Evolutionary conservation across 1,140 invertebrate genomes (phyloP).

Genomic region (Neoseiulus cucumeris): DNA sequence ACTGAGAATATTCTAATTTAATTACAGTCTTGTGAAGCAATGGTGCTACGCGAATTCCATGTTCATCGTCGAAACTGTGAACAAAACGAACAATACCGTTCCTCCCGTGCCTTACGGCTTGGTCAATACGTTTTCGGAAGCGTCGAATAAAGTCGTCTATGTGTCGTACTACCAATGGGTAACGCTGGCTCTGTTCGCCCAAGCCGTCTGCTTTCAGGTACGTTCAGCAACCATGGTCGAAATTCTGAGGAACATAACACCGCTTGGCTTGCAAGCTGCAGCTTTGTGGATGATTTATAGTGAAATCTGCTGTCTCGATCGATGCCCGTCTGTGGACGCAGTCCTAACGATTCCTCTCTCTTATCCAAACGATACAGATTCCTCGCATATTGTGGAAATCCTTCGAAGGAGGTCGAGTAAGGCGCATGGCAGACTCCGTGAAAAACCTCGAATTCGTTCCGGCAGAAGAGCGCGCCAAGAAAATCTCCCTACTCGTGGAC

Average conservation of each 20-base stretch:
- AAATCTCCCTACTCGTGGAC: neutral
- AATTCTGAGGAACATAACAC: no score
- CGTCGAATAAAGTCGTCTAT: slow-evolving; percentile 13
- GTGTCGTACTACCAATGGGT: slow-evolving; percentile 31
- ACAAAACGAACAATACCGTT: no score
- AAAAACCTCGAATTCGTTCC: neutral
- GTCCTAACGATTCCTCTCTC: no score
- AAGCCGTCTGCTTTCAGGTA: slow-evolving; percentile 28
- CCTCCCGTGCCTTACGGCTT: neutral
- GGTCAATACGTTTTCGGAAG: neutral
- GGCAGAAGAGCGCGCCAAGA: neutral
- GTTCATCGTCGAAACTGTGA: neutral
- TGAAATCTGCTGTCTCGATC: no score
- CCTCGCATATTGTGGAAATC: slow-evolving; percentile 26
- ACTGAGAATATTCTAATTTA: neutral
- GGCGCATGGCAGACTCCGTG: slow-evolving; percentile 19
- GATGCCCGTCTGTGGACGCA: no score
- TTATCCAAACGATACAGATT: neutral
- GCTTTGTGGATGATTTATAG: no score
- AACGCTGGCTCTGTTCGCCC: slow-evolving; percentile 26
- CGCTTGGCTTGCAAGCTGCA: no score
- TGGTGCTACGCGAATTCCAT: neutral
- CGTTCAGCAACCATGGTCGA: no score
- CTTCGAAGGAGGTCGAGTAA: slow-evolving; percentile 43
- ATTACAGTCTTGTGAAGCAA: neutral